phyloP scores from a whole-genome alignment of 2,797 vertebrate genomes.

The Falco peregrinus region DNA sequence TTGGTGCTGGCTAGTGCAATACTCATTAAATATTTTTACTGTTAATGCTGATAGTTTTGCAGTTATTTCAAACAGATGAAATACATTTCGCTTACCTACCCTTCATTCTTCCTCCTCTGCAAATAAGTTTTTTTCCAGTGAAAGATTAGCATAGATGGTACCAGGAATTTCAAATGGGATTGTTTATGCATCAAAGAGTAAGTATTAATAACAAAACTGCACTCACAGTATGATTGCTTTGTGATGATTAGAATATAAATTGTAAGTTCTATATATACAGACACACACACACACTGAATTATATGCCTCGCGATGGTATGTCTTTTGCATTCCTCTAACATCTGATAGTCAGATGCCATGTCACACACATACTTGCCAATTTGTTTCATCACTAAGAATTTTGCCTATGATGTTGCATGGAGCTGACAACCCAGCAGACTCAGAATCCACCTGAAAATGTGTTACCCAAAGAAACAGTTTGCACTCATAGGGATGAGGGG shows the following conservation, averaged over 20 bases:
- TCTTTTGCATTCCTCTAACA: constrained; percentile 41
- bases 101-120: constrained; percentile 6
- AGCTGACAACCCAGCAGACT: not conserved
- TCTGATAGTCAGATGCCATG: constrained; percentile 55
- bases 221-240: constrained; percentile 76
- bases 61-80: constrained; percentile 57
- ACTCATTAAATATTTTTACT: constrained; percentile 76
- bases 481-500: not conserved
- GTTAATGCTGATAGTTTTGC: constrained; percentile 70
- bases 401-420: not conserved
- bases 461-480: not conserved
- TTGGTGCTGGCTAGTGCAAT: constrained; percentile 67
- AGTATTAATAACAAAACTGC: constrained; percentile 74
- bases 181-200: constrained; percentile 77
- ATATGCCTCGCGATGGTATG: not conserved
- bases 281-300: constrained; percentile 41
- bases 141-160: constrained; percentile 69
- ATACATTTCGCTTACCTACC: constrained; percentile 56
- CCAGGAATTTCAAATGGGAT: constrained; percentile 75
- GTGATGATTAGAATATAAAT: constrained; percentile 76
- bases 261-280: constrained; percentile 74
- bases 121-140: constrained; percentile 60
- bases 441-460: not conserved
- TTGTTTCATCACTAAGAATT: constrained; percentile 31
- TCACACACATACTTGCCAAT: constrained; percentile 7